Evolutionary conservation across 1,140 invertebrate species (phyloP), one percentile per base, ranked within the genome.

Genomic region (Neodiprion lecontei): DNA sequence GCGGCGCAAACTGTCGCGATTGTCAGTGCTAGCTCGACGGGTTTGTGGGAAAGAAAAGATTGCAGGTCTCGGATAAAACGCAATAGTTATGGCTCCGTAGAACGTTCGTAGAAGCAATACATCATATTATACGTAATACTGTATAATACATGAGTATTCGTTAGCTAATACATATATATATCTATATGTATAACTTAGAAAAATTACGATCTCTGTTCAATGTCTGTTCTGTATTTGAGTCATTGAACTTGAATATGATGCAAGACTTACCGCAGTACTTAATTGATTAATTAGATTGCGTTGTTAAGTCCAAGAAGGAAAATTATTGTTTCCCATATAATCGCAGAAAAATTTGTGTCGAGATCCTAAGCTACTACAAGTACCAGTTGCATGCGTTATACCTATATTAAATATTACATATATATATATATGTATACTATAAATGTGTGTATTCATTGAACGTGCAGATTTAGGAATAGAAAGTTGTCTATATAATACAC

Each of bases 81-180:
- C 75, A 48, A 50, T 74, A 66, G 21, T 21, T 17, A 21, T 69
- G 53, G 53, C 53, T 61, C 53, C 53, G 17, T 69, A 78, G 78
- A 75, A 72, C 53, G 75, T 83, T 81, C 76, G 75, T 84, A 80
- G 78, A 82, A 82, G 79, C 79, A 83, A 83, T 82, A 81, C 72
- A 12, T 14, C 28, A 40, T 40, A 40, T 40, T 40, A 40, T 40
- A 40, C 28, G 28, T 40, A 40, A 40, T 40, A 40, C 28, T 40
- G 5, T 17, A 61, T 61, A 14, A 61, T 61, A 61, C 53, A 61
- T 14, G n/a, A 14, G n/a, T 61, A 61, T 61, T 14, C 53, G n/a
- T 1, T 40, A 40, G 28, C 28, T 4, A 61, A 9, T 61, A 17
- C 11, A 61, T 61, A 61, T 61, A 14, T 61, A 5, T 40, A 40